These are phyloP conservation scores for Maniola hyperantus DNA, from an alignment of 2,888 invertebrate genomes.

Conservation along the genomic window DNA sequence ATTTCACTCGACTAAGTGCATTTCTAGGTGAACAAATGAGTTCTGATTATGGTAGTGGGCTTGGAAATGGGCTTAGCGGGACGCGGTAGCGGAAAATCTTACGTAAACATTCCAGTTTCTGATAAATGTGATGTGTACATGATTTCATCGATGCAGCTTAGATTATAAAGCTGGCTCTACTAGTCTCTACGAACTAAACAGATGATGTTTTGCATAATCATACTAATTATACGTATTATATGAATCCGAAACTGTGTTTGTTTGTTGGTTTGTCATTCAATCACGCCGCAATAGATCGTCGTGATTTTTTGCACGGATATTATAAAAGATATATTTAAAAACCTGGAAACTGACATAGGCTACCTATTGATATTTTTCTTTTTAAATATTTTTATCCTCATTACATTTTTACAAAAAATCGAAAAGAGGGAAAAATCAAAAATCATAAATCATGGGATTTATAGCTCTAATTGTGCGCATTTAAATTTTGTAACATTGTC, in stretches of 20 bases:
- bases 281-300: no score
- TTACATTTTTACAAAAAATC: no score
- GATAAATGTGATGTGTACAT: not conserved
- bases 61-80: slow-evolving; percentile 54
- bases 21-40: slow-evolving; percentile 61
- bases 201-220: not conserved
- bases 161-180: not conserved
- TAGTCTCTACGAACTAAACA: not conserved
- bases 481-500: no score
- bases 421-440: no score
- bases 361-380: no score
- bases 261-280: no score
- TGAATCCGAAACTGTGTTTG: not conserved
- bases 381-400: no score
- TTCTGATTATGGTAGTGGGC: slow-evolving; percentile 47
- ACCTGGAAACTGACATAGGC: no score
- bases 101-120: not conserved
- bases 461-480: no score
- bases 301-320: no score
- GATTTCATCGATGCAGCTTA: not conserved
- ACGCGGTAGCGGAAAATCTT: slow-evolving; percentile 32
- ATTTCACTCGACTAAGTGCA: slow-evolving; percentile 69
- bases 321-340: no score
- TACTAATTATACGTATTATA: not conserved
- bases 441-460: no score